Evolutionary conservation across 2,797 vertebrate genomes (phyloP), one percentile per base, ranked within the genome.

Genomic region (Poecile montanus): DNA sequence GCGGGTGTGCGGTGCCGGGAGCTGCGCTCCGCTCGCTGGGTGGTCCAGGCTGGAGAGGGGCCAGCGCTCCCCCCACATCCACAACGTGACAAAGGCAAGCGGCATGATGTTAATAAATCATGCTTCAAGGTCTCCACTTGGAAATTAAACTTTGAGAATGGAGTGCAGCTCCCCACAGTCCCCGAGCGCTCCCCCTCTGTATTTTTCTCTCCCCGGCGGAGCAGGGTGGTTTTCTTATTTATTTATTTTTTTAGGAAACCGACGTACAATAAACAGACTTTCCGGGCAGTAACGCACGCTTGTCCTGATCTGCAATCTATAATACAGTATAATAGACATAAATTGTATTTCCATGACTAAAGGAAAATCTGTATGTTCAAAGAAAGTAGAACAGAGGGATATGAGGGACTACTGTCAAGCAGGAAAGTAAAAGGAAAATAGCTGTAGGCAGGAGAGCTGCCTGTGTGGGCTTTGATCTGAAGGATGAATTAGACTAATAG

Each of bases 261-360:
- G 5, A 90, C 10, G 30, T 81, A 32, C 62, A 88, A 67, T 85
- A 78, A 94, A 96, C 97, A 98, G 98, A 98, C 96, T 68, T 98
- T 98, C 65, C 97, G 94, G 97, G 97, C 98, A 96, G 98, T 96
- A 97, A 98, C 57, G 74, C 96, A 89, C 91, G 96, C 98, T 98
- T 97, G 97, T 98, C 96, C 96, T 97, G 98, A 98, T 98, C 89
- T 94, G 96, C 89, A 98, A 98, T 98, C 98, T 98, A 98, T 98
- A 98, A 98, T 98, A 95, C 96, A 91, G 97, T 95, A 94, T 98
- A 98, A 98, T 99, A 95, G 98, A 97, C 97, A 97, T 98, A 98
- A 98, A 99, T 99, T 98, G 98, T 97, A 94, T 98, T 99, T 99
- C 98, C 98, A 98, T 98, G 98, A 98, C 98, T 98, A 98, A 98